Conservation (phyloP, 1,140 invertebrate species). For the Sycobia sp. region DNA sequence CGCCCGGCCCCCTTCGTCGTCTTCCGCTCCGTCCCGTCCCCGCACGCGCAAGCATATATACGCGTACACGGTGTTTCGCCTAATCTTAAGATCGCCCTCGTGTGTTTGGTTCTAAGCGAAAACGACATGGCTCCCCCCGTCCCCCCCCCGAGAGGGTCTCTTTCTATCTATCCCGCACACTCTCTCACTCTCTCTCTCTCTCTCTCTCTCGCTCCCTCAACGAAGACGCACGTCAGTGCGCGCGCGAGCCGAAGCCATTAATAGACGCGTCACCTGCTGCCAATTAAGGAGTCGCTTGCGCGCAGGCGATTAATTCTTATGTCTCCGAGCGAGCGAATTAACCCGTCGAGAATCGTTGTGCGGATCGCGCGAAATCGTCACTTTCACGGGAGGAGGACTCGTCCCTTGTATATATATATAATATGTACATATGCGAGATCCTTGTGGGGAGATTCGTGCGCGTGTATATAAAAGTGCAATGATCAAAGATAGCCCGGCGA, state of each 20-base stretch:
- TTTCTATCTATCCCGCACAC: too few relatives aligned
- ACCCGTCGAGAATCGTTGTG: neutral
- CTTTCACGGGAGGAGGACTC: neutral
- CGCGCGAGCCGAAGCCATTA: slow-evolving; percentile 40
- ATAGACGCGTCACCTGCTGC: slow-evolving; percentile 47
- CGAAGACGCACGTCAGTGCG: too few relatives aligned
- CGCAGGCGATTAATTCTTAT: slow-evolving; percentile 17
- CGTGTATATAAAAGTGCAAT: neutral
- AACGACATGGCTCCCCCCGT: too few relatives aligned
- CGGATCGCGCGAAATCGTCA: slow-evolving; percentile 21
- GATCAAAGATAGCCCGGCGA: slow-evolving; percentile 25
- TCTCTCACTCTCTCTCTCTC: too few relatives aligned
- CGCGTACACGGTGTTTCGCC: too few relatives aligned
- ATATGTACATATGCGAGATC: neutral
- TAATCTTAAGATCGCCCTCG: slow-evolving; percentile 46
- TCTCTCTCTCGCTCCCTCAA: too few relatives aligned
- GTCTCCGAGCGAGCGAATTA: slow-evolving; percentile 1
- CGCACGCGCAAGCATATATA: too few relatives aligned
- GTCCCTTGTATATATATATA: too few relatives aligned
- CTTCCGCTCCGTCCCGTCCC: too few relatives aligned
- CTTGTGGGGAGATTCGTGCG: neutral
- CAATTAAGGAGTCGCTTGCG: slow-evolving; percentile 21
- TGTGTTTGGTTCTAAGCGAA: too few relatives aligned
- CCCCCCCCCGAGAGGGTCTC: too few relatives aligned
- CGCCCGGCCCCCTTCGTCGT: neutral